phyloP scores from a whole-genome alignment of 2,888 invertebrate genomes.

The Apotomis capreana region DNA sequence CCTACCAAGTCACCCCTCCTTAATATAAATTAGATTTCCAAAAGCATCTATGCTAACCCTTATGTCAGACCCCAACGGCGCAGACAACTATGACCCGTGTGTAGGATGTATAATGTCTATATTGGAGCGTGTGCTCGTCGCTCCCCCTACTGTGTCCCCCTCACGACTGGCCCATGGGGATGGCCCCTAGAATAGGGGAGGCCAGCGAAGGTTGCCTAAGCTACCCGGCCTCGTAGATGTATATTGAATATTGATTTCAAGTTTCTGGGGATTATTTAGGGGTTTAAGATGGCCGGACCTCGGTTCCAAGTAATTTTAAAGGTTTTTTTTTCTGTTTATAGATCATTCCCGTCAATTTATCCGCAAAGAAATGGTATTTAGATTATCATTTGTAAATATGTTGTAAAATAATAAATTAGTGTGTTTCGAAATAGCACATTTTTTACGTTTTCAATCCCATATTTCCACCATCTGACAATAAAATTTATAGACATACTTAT shows the following conservation, averaged over 20 bases:
- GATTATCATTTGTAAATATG: too few relatives aligned
- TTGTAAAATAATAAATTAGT: too few relatives aligned
- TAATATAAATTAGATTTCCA: conserved; percentile 71
- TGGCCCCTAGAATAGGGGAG: conserved; percentile 65
- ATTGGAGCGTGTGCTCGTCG: conserved; percentile 40
- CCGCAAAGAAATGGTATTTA: too few relatives aligned
- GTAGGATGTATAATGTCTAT: background rate
- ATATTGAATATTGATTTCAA: conserved; percentile 51
- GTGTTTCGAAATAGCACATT: too few relatives aligned
- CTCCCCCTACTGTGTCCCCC: conserved; percentile 57
- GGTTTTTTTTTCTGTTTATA: background rate
- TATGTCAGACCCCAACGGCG: background rate
- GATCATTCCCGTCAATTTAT: background rate
- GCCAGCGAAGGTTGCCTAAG: conserved; percentile 65
- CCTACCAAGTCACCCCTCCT: conserved; percentile 58
- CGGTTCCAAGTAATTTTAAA: background rate
- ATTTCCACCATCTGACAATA: too few relatives aligned
- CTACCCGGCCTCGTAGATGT: conserved; percentile 43
- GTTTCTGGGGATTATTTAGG: conserved; percentile 20
- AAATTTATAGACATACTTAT: too few relatives aligned
- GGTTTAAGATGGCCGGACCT: conserved; percentile 7
- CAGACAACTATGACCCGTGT: conserved; percentile 15
- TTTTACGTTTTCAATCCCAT: too few relatives aligned
- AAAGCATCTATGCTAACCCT: conserved; percentile 55
- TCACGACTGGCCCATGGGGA: conserved; percentile 67